Conservation (phyloP, 2,797 vertebrate species). For the Coilia nasus region DNA sequence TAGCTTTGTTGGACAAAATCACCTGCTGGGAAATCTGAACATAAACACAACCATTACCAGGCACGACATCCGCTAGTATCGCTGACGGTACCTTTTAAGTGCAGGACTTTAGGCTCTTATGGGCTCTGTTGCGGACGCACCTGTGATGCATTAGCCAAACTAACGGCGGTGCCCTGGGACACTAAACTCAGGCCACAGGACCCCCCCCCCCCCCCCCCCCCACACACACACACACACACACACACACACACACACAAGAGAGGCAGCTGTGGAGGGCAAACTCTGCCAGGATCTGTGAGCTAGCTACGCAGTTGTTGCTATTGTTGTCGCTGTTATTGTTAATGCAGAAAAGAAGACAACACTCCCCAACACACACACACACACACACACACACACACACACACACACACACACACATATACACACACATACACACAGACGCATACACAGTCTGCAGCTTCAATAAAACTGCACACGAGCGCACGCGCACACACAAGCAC, state of each 20-base stretch:
- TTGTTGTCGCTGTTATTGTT: background rate
- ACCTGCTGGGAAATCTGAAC: no score
- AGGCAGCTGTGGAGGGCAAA: background rate
- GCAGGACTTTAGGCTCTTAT: background rate
- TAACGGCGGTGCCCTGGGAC: no score
- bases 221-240: slow-evolving; percentile 8
- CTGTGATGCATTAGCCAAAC: background rate
- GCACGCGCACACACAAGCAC: no score
- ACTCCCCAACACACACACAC: background rate
- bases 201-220: no score
- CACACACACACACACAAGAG: background rate
- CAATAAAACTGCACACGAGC: no score
- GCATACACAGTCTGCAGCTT: background rate
- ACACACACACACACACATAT: background rate
- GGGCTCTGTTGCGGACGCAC: background rate
- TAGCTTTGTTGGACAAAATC: no score
- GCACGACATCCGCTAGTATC: no score
- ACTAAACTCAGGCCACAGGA: background rate
- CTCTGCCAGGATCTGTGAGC: slow-evolving; percentile 11
- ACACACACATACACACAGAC: background rate
- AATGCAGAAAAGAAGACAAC: background rate
- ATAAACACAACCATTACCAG: no score
- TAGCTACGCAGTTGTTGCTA: background rate
- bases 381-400: slow-evolving; percentile 1
- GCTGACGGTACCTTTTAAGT: background rate